Conservation (phyloP, 2,113 vertebrate species). For the Asarcornis scutulata region DNA sequence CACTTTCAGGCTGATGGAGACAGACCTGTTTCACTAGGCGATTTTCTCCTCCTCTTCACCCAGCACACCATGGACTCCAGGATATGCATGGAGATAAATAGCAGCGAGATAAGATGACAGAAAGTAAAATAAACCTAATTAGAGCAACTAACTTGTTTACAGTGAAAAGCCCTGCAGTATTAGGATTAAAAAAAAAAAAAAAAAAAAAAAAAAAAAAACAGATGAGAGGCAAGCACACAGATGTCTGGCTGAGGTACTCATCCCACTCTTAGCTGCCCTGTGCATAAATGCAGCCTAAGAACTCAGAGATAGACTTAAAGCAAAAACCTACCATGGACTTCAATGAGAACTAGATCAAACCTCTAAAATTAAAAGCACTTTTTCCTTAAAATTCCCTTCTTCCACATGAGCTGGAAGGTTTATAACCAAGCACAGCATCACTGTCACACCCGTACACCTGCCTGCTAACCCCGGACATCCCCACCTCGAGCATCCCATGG, state of each 20-base stretch:
- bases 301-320: background rate
- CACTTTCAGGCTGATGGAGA: background rate
- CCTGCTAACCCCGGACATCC: background rate
- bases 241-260: background rate
- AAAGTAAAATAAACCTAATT: slow-evolving; percentile 28
- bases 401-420: accelerated
- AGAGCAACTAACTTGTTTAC: background rate
- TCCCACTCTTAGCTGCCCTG: background rate
- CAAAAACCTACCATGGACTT: background rate
- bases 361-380: background rate
- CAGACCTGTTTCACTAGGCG: background rate
- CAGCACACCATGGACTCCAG: background rate
- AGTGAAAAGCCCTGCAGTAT: background rate
- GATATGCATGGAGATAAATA: background rate
- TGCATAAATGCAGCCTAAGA: background rate
- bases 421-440: background rate
- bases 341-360: background rate
- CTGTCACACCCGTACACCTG: background rate
- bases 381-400: background rate
- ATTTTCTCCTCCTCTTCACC: background rate
- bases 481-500: background rate
- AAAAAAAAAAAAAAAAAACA: background rate
- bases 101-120: background rate
- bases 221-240: background rate
- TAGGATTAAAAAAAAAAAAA: background rate